These are phyloP conservation scores for Zapornia atra DNA, from an alignment of 2,113 vertebrate species.

Conservation along the genomic window DNA sequence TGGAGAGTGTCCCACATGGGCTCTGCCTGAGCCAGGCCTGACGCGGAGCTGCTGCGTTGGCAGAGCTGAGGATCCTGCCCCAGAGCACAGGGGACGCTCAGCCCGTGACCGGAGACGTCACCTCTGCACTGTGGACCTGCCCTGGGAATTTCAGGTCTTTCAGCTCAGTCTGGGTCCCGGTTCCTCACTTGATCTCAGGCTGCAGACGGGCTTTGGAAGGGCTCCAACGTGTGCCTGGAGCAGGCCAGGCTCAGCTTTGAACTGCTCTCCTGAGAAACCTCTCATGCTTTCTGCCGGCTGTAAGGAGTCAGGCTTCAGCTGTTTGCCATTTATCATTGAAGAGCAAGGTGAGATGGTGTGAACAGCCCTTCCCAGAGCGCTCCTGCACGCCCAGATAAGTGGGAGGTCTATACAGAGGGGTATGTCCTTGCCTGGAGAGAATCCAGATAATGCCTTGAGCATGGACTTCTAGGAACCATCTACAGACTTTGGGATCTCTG, in stretches of 20 bases:
- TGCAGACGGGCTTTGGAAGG: neutral
- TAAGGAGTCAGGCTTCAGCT: neutral
- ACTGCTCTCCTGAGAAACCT: neutral
- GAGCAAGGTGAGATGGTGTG: neutral
- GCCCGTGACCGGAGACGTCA: rapidly evolving
- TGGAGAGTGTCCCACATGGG: neutral
- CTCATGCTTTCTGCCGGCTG: rapidly evolving
- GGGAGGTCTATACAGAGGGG: neutral
- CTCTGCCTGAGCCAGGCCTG: neutral
- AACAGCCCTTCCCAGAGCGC: neutral
- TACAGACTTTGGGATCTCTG: neutral
- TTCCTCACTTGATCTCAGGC: neutral
- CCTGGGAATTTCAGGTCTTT: neutral
- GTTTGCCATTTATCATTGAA: neutral
- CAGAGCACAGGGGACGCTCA: neutral
- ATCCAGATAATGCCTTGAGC: neutral
- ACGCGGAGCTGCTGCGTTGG: rapidly evolving
- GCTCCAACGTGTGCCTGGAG: neutral
- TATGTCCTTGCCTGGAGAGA: neutral
- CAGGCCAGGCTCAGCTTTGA: neutral
- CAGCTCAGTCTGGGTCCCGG: neutral
- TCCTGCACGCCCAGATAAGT: rapidly evolving
- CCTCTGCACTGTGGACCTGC: rapidly evolving
- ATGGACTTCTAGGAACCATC: neutral
- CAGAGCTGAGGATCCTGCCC: neutral